phyloP scores from a whole-genome alignment of 2,113 vertebrate genomes.

The Motacilla alba region DNA sequence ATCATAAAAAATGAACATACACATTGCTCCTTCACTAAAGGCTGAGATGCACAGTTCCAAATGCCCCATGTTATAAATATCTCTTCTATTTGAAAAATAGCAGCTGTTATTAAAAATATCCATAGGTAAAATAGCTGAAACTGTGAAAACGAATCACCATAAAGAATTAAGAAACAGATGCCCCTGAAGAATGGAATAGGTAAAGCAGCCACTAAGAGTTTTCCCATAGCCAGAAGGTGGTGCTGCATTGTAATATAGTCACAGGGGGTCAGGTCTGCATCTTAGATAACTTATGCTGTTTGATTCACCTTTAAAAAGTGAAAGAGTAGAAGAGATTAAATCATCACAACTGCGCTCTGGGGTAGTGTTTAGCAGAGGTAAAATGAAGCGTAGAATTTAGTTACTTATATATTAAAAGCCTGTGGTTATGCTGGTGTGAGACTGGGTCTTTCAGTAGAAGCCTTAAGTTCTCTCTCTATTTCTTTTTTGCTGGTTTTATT shows the following conservation, averaged over 20 bases:
- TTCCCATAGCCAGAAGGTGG: slow-evolving; percentile 71
- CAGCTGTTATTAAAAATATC: slow-evolving; percentile 23
- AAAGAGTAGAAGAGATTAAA: slow-evolving; percentile 10
- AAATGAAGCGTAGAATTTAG: neutral
- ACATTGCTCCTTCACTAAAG: slow-evolving; percentile 25
- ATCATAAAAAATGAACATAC: slow-evolving; percentile 57
- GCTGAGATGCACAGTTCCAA: neutral
- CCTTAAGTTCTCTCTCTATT: neutral
- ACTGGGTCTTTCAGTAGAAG: neutral
- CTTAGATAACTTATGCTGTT: neutral
- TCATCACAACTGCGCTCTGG: neutral
- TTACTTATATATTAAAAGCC: neutral
- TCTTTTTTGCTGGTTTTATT: neutral
- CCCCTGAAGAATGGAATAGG: neutral
- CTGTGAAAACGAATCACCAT: neutral
- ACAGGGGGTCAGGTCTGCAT: neutral
- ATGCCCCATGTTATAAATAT: neutral
- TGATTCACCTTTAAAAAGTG: neutral
- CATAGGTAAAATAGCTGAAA: neutral
- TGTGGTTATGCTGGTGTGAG: neutral
- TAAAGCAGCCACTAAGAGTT: neutral
- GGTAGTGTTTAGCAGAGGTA: neutral
- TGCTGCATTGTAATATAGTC: slow-evolving; percentile 67
- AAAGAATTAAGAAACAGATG: neutral
- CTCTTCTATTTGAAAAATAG: neutral